Conservation (phyloP, 2,113 vertebrate genomes). For the Scartelaos histophorus region DNA sequence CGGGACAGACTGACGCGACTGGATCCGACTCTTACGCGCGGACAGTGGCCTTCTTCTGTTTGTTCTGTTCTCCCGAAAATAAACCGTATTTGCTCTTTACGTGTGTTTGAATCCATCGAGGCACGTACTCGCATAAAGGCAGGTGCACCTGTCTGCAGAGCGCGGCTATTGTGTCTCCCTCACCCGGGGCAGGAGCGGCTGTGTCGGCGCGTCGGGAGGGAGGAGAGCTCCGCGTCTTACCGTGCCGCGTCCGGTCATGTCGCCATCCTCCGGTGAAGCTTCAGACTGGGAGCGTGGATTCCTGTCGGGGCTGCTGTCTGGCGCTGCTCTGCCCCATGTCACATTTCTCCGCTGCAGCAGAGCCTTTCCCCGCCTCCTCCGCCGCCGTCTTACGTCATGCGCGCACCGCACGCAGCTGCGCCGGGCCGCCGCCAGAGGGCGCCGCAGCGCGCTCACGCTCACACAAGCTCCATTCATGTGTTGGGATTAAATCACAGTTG, state of each 20-base stretch:
- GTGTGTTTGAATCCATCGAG: constrained; percentile 59
- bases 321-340: constrained; percentile 75
- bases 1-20: constrained; percentile 18
- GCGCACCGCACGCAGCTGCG: constrained; percentile 22
- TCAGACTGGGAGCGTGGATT: constrained; percentile 62
- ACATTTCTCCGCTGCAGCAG: constrained; percentile 81
- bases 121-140: constrained; percentile 62
- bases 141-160: constrained; percentile 76
- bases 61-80: constrained; percentile 38
- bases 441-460: constrained; percentile 21
- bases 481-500: not conserved
- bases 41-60: constrained; percentile 36
- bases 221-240: constrained; percentile 57
- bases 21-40: constrained; percentile 25
- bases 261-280: constrained; percentile 53
- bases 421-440: constrained; percentile 40
- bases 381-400: constrained; percentile 67
- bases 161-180: constrained; percentile 60
- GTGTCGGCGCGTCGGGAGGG: constrained; percentile 15
- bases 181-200: constrained; percentile 46
- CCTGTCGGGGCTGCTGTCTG: constrained; percentile 57
- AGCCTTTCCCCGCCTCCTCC: constrained; percentile 74
- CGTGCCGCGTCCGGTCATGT: constrained; percentile 61
- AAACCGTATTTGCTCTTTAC: constrained; percentile 24
- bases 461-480: not conserved